These are phyloP conservation scores for Aricia artaxerxes DNA, from an alignment of 2,888 invertebrate genomes.

Conservation along the genomic window DNA sequence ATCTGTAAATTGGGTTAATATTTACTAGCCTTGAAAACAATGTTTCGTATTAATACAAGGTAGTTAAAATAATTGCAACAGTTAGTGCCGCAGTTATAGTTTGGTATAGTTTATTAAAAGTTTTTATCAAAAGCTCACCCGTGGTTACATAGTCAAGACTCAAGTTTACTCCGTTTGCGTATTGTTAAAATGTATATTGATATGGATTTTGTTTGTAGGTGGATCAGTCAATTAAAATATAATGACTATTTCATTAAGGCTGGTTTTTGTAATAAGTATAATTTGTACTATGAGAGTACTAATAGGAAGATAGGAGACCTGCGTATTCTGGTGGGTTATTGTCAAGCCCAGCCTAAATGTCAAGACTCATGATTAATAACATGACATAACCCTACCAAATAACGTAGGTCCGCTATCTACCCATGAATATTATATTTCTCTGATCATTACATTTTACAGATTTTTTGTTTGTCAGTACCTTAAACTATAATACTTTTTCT, in stretches of 20 bases:
- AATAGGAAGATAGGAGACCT: too few species aligned
- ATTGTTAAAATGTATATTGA: constrained; percentile 32
- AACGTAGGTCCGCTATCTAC: neutral
- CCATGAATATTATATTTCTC: too few species aligned
- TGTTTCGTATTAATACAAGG: neutral
- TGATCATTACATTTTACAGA: neutral
- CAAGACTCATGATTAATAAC: too few species aligned
- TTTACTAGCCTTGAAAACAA: neutral
- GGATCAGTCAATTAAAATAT: constrained; percentile 33
- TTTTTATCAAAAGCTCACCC: neutral
- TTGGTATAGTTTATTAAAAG: constrained; percentile 7
- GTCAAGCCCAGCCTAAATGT: too few species aligned
- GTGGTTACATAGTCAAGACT: constrained; percentile 28
- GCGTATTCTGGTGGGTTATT: too few species aligned
- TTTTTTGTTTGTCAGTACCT: neutral
- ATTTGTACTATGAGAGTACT: neutral
- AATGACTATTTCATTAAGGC: constrained; percentile 9
- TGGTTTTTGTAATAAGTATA: neutral
- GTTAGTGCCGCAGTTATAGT: neutral
- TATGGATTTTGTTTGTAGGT: constrained; percentile 32
- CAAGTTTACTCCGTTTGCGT: constrained; percentile 37
- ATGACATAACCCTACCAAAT: neutral
- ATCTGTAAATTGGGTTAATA: neutral
- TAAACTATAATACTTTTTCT: neutral
- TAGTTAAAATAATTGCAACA: neutral